Evolutionary conservation across 92 coral and sea anemone species (phyloP).

Genomic region (Phenganax subtilis): DNA sequence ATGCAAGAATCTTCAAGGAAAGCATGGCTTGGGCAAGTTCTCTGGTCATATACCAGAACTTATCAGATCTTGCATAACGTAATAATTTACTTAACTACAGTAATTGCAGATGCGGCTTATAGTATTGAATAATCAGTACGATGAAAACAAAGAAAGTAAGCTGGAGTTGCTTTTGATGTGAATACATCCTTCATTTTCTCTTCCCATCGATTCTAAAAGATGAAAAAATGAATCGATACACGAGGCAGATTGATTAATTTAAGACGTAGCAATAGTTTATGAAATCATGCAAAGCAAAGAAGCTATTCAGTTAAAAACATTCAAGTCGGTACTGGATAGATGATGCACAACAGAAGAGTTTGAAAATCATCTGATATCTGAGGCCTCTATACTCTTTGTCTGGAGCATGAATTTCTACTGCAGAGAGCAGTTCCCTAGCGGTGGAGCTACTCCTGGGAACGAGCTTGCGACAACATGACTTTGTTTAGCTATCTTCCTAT

Average conservation of each 20-base stretch:
- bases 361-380: too few species aligned
- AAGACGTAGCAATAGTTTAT: background rate
- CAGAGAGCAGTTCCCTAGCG: too few species aligned
- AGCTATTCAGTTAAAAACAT: too few species aligned
- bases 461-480: too few species aligned
- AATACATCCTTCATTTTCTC: constrained; percentile 30
- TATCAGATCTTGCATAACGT: background rate
- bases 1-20: too few species aligned
- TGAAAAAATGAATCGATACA: background rate
- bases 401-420: too few species aligned
- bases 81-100: background rate
- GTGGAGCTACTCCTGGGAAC: too few species aligned
- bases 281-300: too few species aligned
- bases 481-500: too few species aligned
- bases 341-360: too few species aligned
- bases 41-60: background rate
- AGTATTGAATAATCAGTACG: background rate
- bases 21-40: background rate
- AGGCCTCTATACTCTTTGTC: too few species aligned
- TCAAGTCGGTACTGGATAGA: too few species aligned
- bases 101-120: background rate
- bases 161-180: constrained; percentile 32
- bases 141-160: constrained; percentile 16
- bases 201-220: constrained; percentile 8
- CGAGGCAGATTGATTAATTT: background rate